These are phyloP conservation scores for Lytechinus variegatus DNA, from an alignment of 35 echinoderm and acorn worm species.

Conservation along the genomic window DNA sequence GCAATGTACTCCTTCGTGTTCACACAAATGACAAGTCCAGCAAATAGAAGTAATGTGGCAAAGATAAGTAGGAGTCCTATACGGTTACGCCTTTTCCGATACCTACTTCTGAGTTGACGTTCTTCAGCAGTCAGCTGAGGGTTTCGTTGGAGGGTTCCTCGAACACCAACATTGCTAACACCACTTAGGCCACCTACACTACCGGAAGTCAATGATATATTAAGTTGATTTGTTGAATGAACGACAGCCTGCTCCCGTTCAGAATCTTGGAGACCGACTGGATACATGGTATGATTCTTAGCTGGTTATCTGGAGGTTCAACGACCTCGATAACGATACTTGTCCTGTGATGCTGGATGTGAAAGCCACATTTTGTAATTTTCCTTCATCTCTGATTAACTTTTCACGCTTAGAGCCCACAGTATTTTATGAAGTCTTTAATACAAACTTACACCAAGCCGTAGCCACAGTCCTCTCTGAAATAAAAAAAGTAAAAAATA, in stretches of 20 bases:
- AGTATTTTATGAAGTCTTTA: not conserved
- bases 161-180: not conserved
- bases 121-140: not conserved
- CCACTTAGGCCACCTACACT: not conserved
- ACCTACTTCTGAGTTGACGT: not conserved
- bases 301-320: not conserved
- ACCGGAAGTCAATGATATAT: not conserved
- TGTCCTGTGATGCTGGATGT: not conserved
- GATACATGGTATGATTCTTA: not conserved
- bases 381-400: not conserved
- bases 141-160: not conserved
- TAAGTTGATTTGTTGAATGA: not conserved
- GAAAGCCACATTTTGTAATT: not conserved
- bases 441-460: not conserved
- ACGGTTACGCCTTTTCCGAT: not conserved
- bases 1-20: slow-evolving; percentile 44
- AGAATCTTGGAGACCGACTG: not conserved
- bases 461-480: not conserved
- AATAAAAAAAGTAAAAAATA: not conserved
- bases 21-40: slow-evolving; percentile 46
- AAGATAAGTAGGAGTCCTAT: slow-evolving; percentile 36
- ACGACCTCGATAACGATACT: not conserved
- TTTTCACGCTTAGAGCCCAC: not conserved
- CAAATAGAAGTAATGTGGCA: slow-evolving; percentile 30
- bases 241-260: not conserved